Conservation (phyloP, 2,113 vertebrate genomes). For the Brachypteracias leptosomus region DNA sequence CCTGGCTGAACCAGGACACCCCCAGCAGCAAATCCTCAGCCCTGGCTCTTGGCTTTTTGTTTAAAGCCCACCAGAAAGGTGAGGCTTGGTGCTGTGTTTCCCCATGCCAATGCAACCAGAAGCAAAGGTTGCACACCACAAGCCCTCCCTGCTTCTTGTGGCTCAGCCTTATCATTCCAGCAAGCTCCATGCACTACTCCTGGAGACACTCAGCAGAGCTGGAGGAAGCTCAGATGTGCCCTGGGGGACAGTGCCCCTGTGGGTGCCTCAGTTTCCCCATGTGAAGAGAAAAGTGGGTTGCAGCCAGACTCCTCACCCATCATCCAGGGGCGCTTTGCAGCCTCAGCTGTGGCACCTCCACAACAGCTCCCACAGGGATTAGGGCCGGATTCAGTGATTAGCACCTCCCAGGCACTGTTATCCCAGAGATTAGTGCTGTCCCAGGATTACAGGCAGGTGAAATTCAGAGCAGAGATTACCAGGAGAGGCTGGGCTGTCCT, state of each 20-base stretch:
- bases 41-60: neutral
- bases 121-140: rapidly evolving
- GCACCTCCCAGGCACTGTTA: neutral
- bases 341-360: rapidly evolving
- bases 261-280: neutral
- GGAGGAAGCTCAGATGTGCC: neutral
- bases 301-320: too few species aligned
- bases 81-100: neutral
- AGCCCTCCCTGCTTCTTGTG: too few species aligned
- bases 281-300: rapidly evolving
- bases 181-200: too few species aligned
- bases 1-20: too few species aligned
- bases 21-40: too few species aligned
- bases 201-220: neutral
- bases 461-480: neutral
- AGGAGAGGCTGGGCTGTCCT: neutral
- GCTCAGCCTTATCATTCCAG: neutral
- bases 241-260: rapidly evolving
- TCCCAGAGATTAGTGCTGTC: neutral
- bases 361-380: slow-evolving; percentile 21
- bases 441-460: slow-evolving; percentile 26
- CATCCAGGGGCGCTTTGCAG: neutral
- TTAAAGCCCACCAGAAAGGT: rapidly evolving
- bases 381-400: neutral
- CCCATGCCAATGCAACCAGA: rapidly evolving